A percentile compares a stretch with the other conserved stretches of the same genome.
These are phyloP conservation scores for Bruchidius siliquastri DNA, from an alignment of 2,888 invertebrate species.

Conservation along the genomic window DNA sequence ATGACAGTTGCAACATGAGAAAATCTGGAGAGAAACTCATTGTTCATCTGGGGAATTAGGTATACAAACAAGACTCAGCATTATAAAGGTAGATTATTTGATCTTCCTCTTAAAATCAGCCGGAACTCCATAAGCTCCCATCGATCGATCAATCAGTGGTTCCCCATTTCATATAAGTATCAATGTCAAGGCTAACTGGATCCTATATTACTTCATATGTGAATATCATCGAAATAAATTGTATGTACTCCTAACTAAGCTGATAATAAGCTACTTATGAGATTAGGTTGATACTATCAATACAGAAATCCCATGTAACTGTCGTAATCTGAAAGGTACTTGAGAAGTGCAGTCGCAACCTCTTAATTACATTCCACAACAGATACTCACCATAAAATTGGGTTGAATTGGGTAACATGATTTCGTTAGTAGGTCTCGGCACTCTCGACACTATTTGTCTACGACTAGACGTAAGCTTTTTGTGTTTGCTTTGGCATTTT, in stretches of 20 bases:
- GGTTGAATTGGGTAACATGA: not conserved
- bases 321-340: not conserved
- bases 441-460: not conserved
- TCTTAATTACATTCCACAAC: not conserved
- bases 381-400: not conserved
- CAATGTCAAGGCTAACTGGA: not conserved
- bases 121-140: not conserved
- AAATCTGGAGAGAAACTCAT: too few species aligned
- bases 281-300: not conserved
- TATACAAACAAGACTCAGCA: too few species aligned
- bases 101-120: too few species aligned
- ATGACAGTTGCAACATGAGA: too few species aligned
- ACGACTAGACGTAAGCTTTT: not conserved
- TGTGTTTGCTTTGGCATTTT: not conserved
- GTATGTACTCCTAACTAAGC: not conserved
- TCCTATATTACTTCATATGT: not conserved
- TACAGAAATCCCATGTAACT: not conserved
- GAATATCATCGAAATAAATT: not conserved
- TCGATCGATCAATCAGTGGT: not conserved
- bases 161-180: not conserved
- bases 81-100: too few species aligned
- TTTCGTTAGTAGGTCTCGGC: not conserved
- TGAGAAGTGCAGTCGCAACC: not conserved
- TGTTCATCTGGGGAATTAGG: too few species aligned
- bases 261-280: not conserved